Percentiles rank a stretch among this genome's conserved stretches.
Evolutionary conservation across 92 coral and sea anemone genomes (phyloP).

Genomic region (Epizoanthus scotinus): DNA sequence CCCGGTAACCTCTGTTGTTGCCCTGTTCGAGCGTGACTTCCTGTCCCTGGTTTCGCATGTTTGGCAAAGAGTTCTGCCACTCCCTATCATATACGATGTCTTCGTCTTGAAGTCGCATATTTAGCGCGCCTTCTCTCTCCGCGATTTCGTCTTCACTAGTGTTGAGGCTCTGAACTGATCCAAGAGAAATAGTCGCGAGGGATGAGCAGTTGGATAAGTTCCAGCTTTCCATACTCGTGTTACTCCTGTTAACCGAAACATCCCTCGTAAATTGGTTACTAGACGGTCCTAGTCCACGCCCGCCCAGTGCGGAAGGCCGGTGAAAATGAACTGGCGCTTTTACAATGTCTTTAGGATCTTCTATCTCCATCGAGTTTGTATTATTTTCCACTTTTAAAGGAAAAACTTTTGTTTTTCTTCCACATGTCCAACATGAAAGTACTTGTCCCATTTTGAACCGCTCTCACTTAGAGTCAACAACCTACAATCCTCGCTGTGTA

Average conservation of each 20-base stretch:
- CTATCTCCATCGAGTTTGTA: not conserved
- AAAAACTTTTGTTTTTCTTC: constrained; percentile 23
- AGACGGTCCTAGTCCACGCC: not conserved
- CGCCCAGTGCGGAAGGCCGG: constrained; percentile 1
- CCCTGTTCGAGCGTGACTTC: not conserved
- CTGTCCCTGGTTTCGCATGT: not conserved
- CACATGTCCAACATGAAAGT: constrained; percentile 36
- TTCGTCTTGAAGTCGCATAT: constrained; percentile 29
- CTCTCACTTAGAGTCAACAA: not conserved
- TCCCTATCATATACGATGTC: constrained; percentile 15
- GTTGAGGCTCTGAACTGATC: constrained; percentile 40
- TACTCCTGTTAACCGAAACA: not conserved
- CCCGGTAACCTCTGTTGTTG: not conserved
- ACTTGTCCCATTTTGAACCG: constrained; percentile 44
- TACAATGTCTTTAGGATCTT: not conserved
- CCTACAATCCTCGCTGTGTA: not conserved
- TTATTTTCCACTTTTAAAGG: constrained; percentile 24
- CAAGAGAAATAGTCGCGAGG: constrained; percentile 51
- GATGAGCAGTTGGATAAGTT: constrained; percentile 45
- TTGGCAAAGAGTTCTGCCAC: constrained; percentile 36
- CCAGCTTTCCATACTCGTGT: not conserved
- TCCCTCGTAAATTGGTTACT: not conserved
- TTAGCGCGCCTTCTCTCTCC: constrained; percentile 15
- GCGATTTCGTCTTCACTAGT: constrained; percentile 22
- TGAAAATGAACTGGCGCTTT: not conserved